Evolutionary conservation across 2,113 vertebrate genomes (phyloP).

Genomic region (Turnix velox): DNA sequence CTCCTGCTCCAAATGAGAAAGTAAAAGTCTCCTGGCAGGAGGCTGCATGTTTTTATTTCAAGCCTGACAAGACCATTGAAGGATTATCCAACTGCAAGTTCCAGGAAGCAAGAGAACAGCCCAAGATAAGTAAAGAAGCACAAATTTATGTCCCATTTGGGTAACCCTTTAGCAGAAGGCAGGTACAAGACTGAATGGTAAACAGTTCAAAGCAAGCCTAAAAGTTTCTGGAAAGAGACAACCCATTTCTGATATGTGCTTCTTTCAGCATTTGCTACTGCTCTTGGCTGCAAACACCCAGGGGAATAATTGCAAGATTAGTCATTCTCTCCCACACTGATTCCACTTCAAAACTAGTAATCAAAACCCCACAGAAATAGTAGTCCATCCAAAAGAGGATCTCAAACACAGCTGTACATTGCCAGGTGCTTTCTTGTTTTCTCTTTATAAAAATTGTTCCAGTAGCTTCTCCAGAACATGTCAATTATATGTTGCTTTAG

Average conservation of each 20-base stretch:
- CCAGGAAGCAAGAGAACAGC: background rate
- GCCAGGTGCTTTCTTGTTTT: background rate
- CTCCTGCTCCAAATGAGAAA: background rate
- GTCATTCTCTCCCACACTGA: background rate
- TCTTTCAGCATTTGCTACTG: background rate
- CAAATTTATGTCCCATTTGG: background rate
- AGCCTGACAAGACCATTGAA: background rate
- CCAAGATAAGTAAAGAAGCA: background rate
- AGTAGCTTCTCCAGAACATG: background rate
- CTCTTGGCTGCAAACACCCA: conserved; percentile 2
- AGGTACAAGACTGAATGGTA: background rate
- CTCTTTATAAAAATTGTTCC: background rate
- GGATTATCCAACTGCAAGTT: background rate
- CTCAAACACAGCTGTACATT: background rate
- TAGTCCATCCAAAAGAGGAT: background rate
- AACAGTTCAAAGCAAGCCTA: background rate
- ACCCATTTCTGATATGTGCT: background rate
- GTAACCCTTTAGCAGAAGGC: background rate
- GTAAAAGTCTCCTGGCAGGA: background rate
- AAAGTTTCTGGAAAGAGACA: background rate
- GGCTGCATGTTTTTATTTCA: background rate
- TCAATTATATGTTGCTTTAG: background rate
- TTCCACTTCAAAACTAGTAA: conserved; percentile 1
- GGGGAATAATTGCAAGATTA: conserved; percentile 10
- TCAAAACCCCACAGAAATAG: conserved; percentile 6